Percentiles rank a stretch among this genome's conserved stretches.
phyloP scores from a whole-genome alignment of 92 coral and sea anemone genomes.

The Metridium senile region DNA sequence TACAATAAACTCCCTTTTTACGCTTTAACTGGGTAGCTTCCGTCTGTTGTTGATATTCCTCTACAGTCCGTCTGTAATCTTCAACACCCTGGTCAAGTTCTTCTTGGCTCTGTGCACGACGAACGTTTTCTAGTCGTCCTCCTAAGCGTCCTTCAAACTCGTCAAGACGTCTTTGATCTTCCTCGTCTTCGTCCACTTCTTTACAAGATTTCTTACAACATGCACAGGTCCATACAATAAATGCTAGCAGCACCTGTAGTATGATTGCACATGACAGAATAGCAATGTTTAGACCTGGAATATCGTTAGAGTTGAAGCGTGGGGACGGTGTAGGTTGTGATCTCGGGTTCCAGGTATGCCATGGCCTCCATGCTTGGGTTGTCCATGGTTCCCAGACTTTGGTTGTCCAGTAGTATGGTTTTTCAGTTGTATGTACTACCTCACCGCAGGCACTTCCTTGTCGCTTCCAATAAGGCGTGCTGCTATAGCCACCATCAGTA shows the following conservation, averaged over 20 bases:
- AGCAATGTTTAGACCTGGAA: constrained; percentile 33
- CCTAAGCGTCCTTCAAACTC: constrained; percentile 50
- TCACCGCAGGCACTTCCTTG: constrained; percentile 43
- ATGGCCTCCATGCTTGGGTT: background rate
- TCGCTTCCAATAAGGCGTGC: constrained; percentile 22
- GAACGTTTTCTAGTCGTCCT: constrained; percentile 50
- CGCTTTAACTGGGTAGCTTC: constrained; percentile 62
- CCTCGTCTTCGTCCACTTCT: constrained; percentile 38
- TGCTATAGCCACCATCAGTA: constrained; percentile 8
- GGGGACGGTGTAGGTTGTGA: background rate
- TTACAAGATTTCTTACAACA: constrained; percentile 40
- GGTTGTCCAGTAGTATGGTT: background rate
- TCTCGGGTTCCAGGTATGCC: background rate
- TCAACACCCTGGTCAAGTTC: constrained; percentile 63
- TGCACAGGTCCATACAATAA: constrained; percentile 49
- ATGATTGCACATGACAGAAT: constrained; percentile 49
- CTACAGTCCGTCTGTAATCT: constrained; percentile 54
- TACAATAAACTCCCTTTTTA: constrained; percentile 61
- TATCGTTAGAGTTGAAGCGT: background rate
- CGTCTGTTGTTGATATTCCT: constrained; percentile 48
- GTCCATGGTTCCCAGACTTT: background rate
- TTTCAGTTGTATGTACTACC: background rate
- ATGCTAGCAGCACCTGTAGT: constrained; percentile 54
- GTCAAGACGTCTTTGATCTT: constrained; percentile 48
- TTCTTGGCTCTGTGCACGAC: constrained; percentile 58